Evolutionary conservation across 1,140 invertebrate genomes (phyloP).

Genomic region (Copidosoma floridanum): DNA sequence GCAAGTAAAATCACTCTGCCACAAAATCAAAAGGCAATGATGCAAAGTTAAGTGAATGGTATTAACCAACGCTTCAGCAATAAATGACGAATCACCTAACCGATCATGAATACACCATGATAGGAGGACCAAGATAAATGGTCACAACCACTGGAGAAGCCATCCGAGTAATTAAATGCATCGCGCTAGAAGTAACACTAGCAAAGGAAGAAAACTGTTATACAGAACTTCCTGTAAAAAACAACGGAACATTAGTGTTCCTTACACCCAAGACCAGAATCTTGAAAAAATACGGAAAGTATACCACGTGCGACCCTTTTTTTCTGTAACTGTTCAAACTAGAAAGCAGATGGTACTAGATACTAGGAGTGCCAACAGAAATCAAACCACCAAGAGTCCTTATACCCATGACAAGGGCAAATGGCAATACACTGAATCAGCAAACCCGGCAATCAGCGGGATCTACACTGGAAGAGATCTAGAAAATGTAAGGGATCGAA

Average conservation of each 20-base stretch:
- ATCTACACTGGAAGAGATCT: conserved; percentile 17
- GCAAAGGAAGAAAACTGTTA: conserved; percentile 24
- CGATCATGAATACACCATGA: conserved; percentile 27
- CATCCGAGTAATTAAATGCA: conserved; percentile 26
- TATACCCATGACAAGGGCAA: background rate
- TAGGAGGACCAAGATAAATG: conserved; percentile 32
- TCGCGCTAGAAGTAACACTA: conserved; percentile 16
- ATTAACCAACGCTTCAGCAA: conserved; percentile 18
- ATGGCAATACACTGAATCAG: conserved; percentile 18
- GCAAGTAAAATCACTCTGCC: conserved; percentile 6
- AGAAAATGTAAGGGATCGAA: conserved; percentile 12
- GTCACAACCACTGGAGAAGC: conserved; percentile 23
- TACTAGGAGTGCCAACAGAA: background rate
- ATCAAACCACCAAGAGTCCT: background rate
- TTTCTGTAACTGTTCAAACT: conserved; percentile 13
- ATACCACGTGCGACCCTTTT: conserved; percentile 16
- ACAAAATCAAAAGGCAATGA: conserved; percentile 3
- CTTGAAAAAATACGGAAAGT: conserved; percentile 2
- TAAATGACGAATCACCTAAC: conserved; percentile 23
- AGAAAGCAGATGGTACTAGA: conserved; percentile 3
- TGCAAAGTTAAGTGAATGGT: conserved; percentile 14
- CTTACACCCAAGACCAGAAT: conserved; percentile 28
- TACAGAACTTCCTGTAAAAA: conserved; percentile 20
- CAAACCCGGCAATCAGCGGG: conserved; percentile 8
- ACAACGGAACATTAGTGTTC: conserved; percentile 13